Percentiles rank a stretch among this genome's conserved stretches.
phyloP scores from a whole-genome alignment of 2,797 vertebrate genomes.

The Enteromius fasciolatus region DNA sequence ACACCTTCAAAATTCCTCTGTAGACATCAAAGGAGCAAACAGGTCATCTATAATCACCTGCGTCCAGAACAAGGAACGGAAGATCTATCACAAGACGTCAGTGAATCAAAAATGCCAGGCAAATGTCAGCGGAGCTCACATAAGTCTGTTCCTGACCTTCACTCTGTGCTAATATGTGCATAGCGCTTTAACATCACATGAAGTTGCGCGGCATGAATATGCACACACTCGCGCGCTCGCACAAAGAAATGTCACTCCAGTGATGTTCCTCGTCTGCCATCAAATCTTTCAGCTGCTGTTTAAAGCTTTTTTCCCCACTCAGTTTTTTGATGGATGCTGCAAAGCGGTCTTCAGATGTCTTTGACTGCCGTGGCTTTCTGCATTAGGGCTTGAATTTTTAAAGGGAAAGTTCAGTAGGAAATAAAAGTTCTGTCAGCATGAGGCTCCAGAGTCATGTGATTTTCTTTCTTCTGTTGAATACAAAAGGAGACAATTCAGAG shows the following conservation, averaged over 20 bases:
- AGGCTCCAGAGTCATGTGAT: neutral
- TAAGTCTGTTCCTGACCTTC: conserved; percentile 57
- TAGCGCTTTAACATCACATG: neutral
- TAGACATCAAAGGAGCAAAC: conserved; percentile 43
- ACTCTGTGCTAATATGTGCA: conserved; percentile 27
- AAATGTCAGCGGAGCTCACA: conserved; percentile 61
- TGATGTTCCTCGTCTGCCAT: neutral
- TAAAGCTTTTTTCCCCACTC: neutral
- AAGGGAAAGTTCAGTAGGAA: neutral
- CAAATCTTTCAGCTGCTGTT: neutral
- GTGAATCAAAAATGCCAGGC: conserved; percentile 61
- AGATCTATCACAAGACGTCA: conserved; percentile 48
- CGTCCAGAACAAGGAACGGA: conserved; percentile 39
- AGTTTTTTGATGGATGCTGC: neutral
- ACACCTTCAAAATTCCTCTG: conserved; percentile 26
- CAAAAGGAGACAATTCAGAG: neutral
- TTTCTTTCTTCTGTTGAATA: neutral
- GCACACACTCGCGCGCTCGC: neutral
- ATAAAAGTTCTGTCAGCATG: neutral
- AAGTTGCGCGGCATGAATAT: neutral
- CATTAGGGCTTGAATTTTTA: neutral
- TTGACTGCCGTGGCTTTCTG: neutral
- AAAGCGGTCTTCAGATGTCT: neutral
- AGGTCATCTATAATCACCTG: conserved; percentile 47
- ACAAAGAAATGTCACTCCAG: conserved; percentile 1